Base-by-base conservation (phyloP, 1,140 invertebrate species). In the Ips nitidus region DNA sequence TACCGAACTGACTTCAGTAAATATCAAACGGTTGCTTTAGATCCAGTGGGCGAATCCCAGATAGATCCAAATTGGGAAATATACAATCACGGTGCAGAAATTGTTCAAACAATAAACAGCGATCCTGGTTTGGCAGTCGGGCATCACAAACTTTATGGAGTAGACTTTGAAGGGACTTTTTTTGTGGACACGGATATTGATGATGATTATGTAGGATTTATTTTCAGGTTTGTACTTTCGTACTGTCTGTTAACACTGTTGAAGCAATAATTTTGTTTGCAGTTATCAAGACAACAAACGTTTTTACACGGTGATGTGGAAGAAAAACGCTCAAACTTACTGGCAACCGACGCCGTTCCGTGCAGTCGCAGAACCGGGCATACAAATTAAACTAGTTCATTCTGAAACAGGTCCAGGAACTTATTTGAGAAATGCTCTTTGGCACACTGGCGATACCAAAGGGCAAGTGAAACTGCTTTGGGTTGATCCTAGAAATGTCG, bases 241-340 rank as follows among this genome's bases (percentile, higher is more conserved):
- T 50, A 8, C 7, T 3, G 3, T 3, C 3, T 50, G 37, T 55
- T 55, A 36, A n/a, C n/a, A 45, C 3, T 62, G 40, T 7, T 53
- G 3, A 58, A 40, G 22, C 47, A 41, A 52, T 50, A 59, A 61
- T 56, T 66, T 66, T 43, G 2, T 65, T 70, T 70, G 53, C 76
- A 91, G 91, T 74, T 98, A 97, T 78, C 95, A 98, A 81, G 92
- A 94, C 81, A 97, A 94, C 77, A 89, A 90, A 50, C 91, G 92
- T 74, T 98, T 98, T 81, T 98, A 98, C 80, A 88, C 92, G 5
- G 94, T 98, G 0, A 96, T 97, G 91, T 98, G 97, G 97, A 98
- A 98, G 83, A 97, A 97, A 80, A 88, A 89, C 68, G 86, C 87
- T 0, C 96, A 98, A 82, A 94, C 93, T 0, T 98, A 98, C 78